Conservation (phyloP, 2,113 vertebrate species). For the Mobula birostris region DNA sequence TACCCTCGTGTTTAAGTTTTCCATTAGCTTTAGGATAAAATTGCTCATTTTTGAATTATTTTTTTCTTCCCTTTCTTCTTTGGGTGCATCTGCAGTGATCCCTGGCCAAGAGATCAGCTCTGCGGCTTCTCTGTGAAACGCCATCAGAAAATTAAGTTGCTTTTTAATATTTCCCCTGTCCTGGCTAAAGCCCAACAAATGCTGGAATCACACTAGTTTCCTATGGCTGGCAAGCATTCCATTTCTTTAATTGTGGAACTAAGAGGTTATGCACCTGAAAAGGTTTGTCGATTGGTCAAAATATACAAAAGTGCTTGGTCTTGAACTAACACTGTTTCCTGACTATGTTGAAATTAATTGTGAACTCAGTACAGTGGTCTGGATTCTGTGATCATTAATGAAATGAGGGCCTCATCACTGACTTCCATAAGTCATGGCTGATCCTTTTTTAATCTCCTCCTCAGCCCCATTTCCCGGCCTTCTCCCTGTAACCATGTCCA, state of each 20-base stretch:
- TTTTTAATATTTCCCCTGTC: neutral
- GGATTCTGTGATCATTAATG: too few species aligned
- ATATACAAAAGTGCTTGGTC: neutral
- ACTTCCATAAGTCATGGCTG: too few species aligned
- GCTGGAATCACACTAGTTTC: neutral
- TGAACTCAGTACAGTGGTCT: neutral
- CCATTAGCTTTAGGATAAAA: neutral
- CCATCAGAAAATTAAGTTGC: neutral
- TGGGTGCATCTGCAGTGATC: neutral
- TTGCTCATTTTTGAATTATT: neutral
- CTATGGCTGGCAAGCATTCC: neutral
- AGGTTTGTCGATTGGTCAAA: neutral
- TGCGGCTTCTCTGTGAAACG: neutral
- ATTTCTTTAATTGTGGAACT: neutral
- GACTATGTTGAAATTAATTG: neutral
- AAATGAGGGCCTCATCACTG: too few species aligned
- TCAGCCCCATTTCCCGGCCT: too few species aligned
- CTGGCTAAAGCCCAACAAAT: neutral
- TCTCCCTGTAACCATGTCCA: too few species aligned
- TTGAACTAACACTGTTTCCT: neutral
- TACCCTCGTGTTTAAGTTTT: neutral
- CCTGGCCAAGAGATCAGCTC: too few species aligned
- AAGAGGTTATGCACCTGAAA: neutral
- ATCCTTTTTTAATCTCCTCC: too few species aligned
- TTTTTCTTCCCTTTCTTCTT: neutral